These are phyloP conservation scores for Archips crataeganus DNA, from an alignment of 2,888 invertebrate genomes.

Conservation along the genomic window DNA sequence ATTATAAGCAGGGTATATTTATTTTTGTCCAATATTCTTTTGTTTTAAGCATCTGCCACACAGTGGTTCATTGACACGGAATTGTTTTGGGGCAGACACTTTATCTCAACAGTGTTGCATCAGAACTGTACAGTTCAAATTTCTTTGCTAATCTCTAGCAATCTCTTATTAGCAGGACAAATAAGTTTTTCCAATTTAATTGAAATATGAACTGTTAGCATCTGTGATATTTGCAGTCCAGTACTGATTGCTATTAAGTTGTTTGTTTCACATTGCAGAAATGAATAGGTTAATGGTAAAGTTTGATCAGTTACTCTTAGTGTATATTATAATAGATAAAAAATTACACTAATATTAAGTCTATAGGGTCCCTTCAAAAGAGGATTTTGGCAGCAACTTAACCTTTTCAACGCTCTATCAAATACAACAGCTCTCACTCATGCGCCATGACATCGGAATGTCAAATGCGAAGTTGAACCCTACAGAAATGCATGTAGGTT, in stretches of 20 bases:
- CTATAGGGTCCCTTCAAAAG: not conserved
- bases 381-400: not conserved
- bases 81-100: not conserved
- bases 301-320: conserved; percentile 46
- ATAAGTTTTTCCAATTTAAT: conserved; percentile 23
- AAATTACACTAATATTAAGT: not conserved
- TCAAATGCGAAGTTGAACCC: too few relatives aligned
- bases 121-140: conserved; percentile 32
- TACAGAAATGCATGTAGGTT: too few relatives aligned
- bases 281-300: conserved; percentile 25
- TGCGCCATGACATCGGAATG: too few relatives aligned
- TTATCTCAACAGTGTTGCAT: conserved; percentile 2
- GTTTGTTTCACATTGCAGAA: conserved; percentile 58
- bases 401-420: too few relatives aligned
- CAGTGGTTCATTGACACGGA: not conserved
- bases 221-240: conserved; percentile 83
- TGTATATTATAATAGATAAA: conserved; percentile 3
- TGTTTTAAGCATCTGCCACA: not conserved
- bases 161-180: conserved; percentile 22
- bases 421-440: too few relatives aligned
- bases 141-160: conserved; percentile 29
- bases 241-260: conserved; percentile 73
- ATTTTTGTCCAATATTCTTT: not conserved
- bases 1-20: conserved; percentile 7
- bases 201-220: conserved; percentile 66